Conservation (phyloP, 2,888 invertebrate species). For the Iselma pallidipennis region DNA sequence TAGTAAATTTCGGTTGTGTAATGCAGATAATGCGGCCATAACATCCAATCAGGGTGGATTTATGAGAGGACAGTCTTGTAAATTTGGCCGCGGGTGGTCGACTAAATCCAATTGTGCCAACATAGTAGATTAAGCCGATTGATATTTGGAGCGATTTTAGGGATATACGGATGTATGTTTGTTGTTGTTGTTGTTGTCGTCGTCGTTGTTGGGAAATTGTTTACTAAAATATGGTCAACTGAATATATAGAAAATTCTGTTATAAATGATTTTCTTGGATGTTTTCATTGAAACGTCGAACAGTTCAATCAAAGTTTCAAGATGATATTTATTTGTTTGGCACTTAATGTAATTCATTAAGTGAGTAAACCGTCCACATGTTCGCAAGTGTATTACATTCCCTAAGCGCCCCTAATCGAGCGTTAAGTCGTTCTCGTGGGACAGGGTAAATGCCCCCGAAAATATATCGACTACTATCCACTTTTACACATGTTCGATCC, state of each 20-base stretch:
- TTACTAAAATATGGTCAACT: no score
- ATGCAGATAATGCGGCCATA: conserved; percentile 57
- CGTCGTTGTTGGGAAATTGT: conserved; percentile 1
- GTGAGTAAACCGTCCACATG: conserved; percentile 50
- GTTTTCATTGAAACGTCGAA: no score
- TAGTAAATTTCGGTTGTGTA: conserved; percentile 51
- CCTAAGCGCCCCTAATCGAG: conserved; percentile 56
- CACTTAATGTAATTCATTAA: conserved; percentile 52
- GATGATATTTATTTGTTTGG: conserved; percentile 40
- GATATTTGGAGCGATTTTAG: conserved; percentile 41
- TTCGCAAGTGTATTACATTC: conserved; percentile 54
- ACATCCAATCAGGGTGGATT: conserved; percentile 58
- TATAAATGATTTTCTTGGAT: no score
- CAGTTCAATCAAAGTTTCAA: neutral
- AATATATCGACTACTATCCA: conserved; percentile 25
- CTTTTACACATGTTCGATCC: conserved; percentile 18
- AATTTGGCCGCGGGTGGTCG: conserved; percentile 56
- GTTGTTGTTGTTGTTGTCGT: neutral
- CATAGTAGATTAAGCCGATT: conserved; percentile 55
- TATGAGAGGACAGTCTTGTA: conserved; percentile 54
- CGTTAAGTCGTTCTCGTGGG: conserved; percentile 53
- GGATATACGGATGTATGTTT: neutral
- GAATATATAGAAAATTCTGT: no score
- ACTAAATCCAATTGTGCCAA: conserved; percentile 56
- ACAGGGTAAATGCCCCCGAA: conserved; percentile 43